phyloP scores from a whole-genome alignment of 2,113 vertebrate species.

The Cryptotis parvus region DNA sequence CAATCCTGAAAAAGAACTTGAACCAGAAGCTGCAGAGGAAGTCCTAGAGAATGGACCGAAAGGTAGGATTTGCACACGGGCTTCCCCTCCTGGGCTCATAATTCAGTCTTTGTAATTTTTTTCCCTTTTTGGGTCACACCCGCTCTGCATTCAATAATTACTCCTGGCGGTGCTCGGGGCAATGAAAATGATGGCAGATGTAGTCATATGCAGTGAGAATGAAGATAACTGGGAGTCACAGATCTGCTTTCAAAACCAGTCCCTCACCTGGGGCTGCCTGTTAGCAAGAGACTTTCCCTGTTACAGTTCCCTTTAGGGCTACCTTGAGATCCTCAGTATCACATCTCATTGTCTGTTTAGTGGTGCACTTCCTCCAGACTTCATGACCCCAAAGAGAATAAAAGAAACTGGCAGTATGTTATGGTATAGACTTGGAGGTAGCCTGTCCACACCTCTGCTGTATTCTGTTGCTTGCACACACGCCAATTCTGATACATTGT shows the following conservation, averaged over 20 bases:
- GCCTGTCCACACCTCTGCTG: accelerated
- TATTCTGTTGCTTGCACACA: neutral
- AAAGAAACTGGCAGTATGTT: neutral
- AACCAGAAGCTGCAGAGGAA: constrained; percentile 94
- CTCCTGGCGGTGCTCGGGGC: no score
- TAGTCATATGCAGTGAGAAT: neutral
- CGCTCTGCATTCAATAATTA: no score
- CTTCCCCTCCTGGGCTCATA: neutral
- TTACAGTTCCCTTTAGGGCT: neutral
- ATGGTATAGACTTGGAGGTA: neutral
- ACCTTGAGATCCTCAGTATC: neutral
- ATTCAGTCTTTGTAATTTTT: neutral
- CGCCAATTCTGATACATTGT: neutral
- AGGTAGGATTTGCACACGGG: constrained; percentile 77
- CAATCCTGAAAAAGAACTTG: constrained; percentile 91
- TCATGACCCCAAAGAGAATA: neutral
- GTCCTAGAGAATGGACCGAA: constrained; percentile 96
- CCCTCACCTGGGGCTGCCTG: neutral
- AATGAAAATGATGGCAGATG: neutral
- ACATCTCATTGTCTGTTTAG: neutral
- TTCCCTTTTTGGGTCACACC: no score
- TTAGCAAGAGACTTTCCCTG: neutral
- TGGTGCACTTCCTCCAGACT: neutral
- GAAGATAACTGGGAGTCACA: neutral
- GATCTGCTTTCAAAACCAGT: neutral